Evolutionary conservation across 2,888 invertebrate species (phyloP), one percentile per base, ranked within the genome.

Genomic region (Limnephilus lunatus): DNA sequence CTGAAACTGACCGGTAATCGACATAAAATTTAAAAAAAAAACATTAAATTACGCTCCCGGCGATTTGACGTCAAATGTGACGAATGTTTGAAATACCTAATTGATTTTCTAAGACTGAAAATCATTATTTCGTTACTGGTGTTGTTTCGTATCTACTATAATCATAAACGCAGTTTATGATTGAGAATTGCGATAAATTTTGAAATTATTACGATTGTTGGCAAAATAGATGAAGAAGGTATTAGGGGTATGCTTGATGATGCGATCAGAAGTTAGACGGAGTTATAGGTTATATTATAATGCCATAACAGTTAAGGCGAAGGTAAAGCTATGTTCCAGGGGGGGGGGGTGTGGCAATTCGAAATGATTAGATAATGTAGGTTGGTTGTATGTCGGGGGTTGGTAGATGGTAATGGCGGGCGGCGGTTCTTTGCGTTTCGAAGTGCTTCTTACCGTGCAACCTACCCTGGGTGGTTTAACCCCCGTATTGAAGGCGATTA

Each of bases 401-500:
- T 35, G 83, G 39, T 83, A 39, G 39, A 68, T 68, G 68, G 83
- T 83, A 39, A 83, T 32, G 85, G 85, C 85, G 39, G 85, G 85
- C 85, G 39, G 85, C 85, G 19, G 48, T 86, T 87, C 92, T 90
- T 93, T 93, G 93, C 93, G 93, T 93, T 93, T 93, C 93, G 80
- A 82, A 86, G 92, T 90, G 93, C 96, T 96, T 96, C 96, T 96
- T 96, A 96, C 96, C 96, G 96, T 96, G 96, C 96, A 96, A 97
- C 97, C 97, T 95, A 98, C 97, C 96, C 97, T 97, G 94, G 97
- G 97, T 94, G 97, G 97, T 94, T 97, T 97, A 92, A 97, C 97
- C 94, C 98, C 99, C 94, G 98, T 98, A 95, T 99, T 99, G 96
- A 99, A 98, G 95, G 99, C 97, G 91, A 99, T 97, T 94, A 99